Evolutionary conservation across 2,797 vertebrate species (phyloP).

Genomic region (Sebastes glaucus): DNA sequence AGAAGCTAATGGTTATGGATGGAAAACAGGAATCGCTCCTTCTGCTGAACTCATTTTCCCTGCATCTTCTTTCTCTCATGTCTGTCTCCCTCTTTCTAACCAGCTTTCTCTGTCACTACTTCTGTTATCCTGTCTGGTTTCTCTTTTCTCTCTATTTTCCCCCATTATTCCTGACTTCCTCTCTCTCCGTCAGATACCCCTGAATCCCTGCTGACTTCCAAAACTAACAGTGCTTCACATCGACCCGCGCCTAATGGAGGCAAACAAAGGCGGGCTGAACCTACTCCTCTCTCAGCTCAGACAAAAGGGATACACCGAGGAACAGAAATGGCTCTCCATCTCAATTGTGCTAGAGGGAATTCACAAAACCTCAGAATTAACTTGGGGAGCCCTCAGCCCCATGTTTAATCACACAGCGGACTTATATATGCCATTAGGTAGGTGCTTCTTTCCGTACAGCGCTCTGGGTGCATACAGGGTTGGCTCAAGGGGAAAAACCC

Average conservation of each 20-base stretch:
- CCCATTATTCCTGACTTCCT: neutral
- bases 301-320: constrained; percentile 1
- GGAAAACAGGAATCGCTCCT: constrained; percentile 5
- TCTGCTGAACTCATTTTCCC: constrained; percentile 18
- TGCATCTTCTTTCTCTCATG: neutral
- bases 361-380: constrained; percentile 19
- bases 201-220: constrained; percentile 38
- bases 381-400: constrained; percentile 10
- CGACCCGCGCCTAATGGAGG: constrained; percentile 41
- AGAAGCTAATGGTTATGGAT: constrained; percentile 32
- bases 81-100: neutral
- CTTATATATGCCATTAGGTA: neutral
- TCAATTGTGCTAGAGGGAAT: constrained; percentile 21
- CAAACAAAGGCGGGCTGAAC: constrained; percentile 32
- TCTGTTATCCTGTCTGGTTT: neutral
- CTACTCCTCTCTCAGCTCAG: constrained; percentile 7
- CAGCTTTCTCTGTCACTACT: constrained; percentile 4
- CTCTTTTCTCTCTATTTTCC: neutral
- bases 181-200: constrained; percentile 22
- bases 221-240: constrained; percentile 47
- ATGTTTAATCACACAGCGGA: constrained; percentile 4
- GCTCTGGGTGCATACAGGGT: neutral
- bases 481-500: neutral
- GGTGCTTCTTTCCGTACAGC: constrained; percentile 2
- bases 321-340: neutral